Conservation (phyloP, 2,888 invertebrate species). For the Plagodis pulveraria region DNA sequence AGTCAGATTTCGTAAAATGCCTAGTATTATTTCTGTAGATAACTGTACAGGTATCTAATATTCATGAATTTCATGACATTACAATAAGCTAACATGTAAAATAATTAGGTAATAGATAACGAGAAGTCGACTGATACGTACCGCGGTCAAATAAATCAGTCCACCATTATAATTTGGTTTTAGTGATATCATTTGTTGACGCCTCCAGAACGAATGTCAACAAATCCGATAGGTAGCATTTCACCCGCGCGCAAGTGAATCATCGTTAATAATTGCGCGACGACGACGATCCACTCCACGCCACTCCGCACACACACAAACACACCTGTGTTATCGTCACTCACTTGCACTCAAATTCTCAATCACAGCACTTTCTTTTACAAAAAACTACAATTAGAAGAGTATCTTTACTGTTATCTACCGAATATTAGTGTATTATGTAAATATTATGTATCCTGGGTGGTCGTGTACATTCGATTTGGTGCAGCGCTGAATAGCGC, state of each 20-base stretch:
- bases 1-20: too few relatives aligned
- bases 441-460: conserved; percentile 48
- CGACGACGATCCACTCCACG: conserved; percentile 82
- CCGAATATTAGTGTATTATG: conserved; percentile 49
- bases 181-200: conserved; percentile 80
- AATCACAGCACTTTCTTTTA: conserved; percentile 48
- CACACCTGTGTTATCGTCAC: conserved; percentile 75
- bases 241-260: conserved; percentile 84
- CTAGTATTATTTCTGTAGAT: too few relatives aligned
- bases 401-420: conserved; percentile 52
- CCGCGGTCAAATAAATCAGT: conserved; percentile 74
- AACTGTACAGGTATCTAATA: too few relatives aligned
- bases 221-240: conserved; percentile 83
- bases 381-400: conserved; percentile 30
- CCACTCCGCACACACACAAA: conserved; percentile 71
- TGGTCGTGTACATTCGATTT: conserved; percentile 47
- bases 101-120: neutral
- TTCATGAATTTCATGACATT: too few relatives aligned
- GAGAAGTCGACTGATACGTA: conserved; percentile 47
- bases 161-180: conserved; percentile 73
- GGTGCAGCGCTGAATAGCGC: conserved; percentile 52
- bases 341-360: conserved; percentile 49
- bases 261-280: conserved; percentile 84
- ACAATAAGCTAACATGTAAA: neutral
- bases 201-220: conserved; percentile 80